Base-by-base conservation (phyloP, 2,888 invertebrate species). In the Agrilus cyanescens region DNA sequence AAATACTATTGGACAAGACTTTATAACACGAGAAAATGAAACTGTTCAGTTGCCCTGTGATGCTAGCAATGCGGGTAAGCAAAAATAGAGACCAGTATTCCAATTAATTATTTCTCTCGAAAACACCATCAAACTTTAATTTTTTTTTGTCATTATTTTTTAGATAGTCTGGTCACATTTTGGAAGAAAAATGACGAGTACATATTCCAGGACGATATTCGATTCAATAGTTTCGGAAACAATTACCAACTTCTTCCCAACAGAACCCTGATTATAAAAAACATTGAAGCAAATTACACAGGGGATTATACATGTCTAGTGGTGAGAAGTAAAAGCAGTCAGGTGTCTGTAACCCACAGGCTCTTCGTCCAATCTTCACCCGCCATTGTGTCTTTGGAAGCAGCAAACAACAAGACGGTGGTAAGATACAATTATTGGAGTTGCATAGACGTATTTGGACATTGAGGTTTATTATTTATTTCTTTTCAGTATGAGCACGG, bases 11-110 rank as follows among this genome's bases (percentile, higher is more conserved):
- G 46, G 57, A 2, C 48, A 55, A 48, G 51, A 53, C 29, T 59
- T 65, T 45, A 50, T 55, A 13, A 56, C 56, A 5, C 53, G 53
- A 30, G 51, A 55, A 18, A 62, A 63, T 4, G 56, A 57, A 13
- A 57, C 55, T 8, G 60, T 67, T 8, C 47, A 50, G 12, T 49
- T 69, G 16, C 66, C 66, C 4, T 69, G 69, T 46, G 55, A 63
- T 29, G 53, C 57, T 13, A 53, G 52, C 46, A 57, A 61, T 45
- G 48, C 49, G 30, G 61, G 64, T 61, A 52, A 46, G 47, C 41
- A 36, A 32, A 43, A 42, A 31, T 32, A 38, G 7, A 6, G 20
- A 7, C 20, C 4, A 20, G 5, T 20, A n/a, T n/a, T n/a, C n/a
- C n/a, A n/a, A n/a, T n/a, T 4, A 29, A 41, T 37, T 16, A 37